Percentiles rank a stretch among this genome's conserved stretches.
These are phyloP conservation scores for Coreius guichenoti DNA, from an alignment of 2,797 vertebrate species.

Conservation along the genomic window DNA sequence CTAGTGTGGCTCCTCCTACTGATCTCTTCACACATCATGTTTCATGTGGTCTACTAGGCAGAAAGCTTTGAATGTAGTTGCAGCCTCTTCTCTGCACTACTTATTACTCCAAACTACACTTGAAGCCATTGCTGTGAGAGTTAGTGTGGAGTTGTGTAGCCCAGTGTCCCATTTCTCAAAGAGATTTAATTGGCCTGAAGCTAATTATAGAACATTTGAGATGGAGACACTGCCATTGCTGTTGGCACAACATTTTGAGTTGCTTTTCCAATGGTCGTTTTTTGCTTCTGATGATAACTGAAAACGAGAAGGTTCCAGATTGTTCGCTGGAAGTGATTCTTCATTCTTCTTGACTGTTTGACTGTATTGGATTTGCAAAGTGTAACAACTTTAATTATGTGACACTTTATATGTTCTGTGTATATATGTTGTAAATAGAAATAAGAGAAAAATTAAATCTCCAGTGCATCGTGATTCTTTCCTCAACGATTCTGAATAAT, in stretches of 20 bases:
- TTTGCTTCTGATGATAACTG: neutral
- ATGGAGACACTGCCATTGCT: constrained; percentile 9
- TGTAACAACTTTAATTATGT: neutral
- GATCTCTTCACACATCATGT: neutral
- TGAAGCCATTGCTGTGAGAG: neutral
- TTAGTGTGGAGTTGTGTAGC: neutral
- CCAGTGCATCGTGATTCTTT: neutral
- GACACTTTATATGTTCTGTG: neutral
- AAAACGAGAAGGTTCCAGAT: neutral
- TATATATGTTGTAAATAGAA: neutral
- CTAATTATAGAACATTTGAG: constrained; percentile 38
- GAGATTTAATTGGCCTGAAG: constrained; percentile 44
- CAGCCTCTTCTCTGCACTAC: neutral
- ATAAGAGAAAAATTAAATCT: neutral
- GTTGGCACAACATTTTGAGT: neutral
- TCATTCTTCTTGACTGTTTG: neutral
- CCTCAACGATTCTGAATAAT: neutral
- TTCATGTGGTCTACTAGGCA: neutral
- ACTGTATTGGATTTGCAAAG: neutral
- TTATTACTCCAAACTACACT: neutral
- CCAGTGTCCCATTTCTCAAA: constrained; percentile 41
- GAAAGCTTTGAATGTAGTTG: neutral
- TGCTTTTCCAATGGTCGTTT: neutral
- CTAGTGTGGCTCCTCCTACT: neutral
- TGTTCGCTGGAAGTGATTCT: neutral